phyloP scores from a whole-genome alignment of 2,797 vertebrate species.

The Protosalanx chinensis region DNA sequence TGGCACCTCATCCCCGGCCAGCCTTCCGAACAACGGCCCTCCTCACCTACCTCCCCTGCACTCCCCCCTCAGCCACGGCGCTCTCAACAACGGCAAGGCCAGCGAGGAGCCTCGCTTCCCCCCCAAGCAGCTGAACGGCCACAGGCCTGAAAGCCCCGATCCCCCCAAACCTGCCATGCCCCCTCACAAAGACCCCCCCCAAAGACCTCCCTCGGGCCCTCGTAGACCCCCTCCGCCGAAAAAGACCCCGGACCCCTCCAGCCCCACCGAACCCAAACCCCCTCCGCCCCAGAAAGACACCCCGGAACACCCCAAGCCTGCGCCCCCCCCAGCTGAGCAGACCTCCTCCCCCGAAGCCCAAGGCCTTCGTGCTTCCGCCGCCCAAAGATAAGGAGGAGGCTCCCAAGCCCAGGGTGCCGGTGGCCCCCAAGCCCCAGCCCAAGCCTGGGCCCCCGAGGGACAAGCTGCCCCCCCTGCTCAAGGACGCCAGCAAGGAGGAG shows the following conservation, averaged over 20 bases:
- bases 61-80: constrained; percentile 45
- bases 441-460: constrained; percentile 79
- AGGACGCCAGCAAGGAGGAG: constrained; percentile 77
- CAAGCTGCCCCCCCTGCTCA: constrained; percentile 76
- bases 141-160: constrained; percentile 63
- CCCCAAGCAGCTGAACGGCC: constrained; percentile 73
- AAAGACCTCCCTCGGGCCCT: constrained; percentile 79
- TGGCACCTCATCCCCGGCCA: constrained; percentile 19
- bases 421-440: constrained; percentile 74
- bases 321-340: constrained; percentile 65
- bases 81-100: constrained; percentile 47
- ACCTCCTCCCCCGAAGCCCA: constrained; percentile 83
- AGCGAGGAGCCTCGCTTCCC: constrained; percentile 66
- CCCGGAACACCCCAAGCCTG: constrained; percentile 62
- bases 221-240: constrained; percentile 94
- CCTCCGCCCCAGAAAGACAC: constrained; percentile 65
- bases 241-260: constrained; percentile 72
- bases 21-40: constrained; percentile 34
- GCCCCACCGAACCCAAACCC: constrained; percentile 70
- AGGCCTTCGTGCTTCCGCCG: constrained; percentile 63
- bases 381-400: constrained; percentile 69
- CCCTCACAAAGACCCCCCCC: constrained; percentile 77
- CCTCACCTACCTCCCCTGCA: constrained; percentile 4
- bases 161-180: constrained; percentile 69
- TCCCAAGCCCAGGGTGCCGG: constrained; percentile 69